Base-by-base conservation (phyloP, 2,797 vertebrate species). In the Perodicticus potto region DNA sequence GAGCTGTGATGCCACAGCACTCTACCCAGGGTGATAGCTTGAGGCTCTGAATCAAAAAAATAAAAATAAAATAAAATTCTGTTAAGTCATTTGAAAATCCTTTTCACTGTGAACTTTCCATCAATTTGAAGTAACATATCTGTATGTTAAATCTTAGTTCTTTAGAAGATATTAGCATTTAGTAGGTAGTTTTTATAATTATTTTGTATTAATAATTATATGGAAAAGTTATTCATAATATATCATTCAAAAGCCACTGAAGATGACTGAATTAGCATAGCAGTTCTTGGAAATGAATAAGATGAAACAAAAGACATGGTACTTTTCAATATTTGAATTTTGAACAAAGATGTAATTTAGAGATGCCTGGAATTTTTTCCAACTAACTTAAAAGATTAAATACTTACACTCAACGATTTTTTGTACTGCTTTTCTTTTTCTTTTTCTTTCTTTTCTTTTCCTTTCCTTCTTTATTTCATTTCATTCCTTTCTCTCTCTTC, bases 281-380 rank as follows among this genome's bases (percentile, higher is more conserved):
- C 70, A 37, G 45, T 34, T 87, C 40, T 74, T 70, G 29, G 45
- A 76, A 92, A 59, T 74, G 10, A 83, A 55, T 84, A 49, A 70
- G 10, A 43, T 27, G 1, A 84, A 70, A 86, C 3, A 67, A 93
- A 74, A 63, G 27, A 11, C 59, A 3, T 70, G 40, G 92, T 7
- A 76, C 53, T 10, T 84, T 87, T 92, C 86, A 81, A 37, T 86
- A 86, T 74, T 84, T 94, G 45, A 92, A 65, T 78, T 93, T 86
- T 88, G 32, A 93, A 43, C 25, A 74, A 65, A 89, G 45, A 5
- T 3, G 27, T 40, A 40, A 40, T 74, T 27, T 40, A 63, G 34
- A 37, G 34, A 89, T 82, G 43, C 34, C 81, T 7, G 12, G 9
- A 63, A 20, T 84, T 88, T 77, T 37, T 6, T 55, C 17, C 25